Evolutionary conservation across 2,888 invertebrate genomes (phyloP), one percentile per base, ranked within the genome.

Genomic region (Tetheella fluctuosa): DNA sequence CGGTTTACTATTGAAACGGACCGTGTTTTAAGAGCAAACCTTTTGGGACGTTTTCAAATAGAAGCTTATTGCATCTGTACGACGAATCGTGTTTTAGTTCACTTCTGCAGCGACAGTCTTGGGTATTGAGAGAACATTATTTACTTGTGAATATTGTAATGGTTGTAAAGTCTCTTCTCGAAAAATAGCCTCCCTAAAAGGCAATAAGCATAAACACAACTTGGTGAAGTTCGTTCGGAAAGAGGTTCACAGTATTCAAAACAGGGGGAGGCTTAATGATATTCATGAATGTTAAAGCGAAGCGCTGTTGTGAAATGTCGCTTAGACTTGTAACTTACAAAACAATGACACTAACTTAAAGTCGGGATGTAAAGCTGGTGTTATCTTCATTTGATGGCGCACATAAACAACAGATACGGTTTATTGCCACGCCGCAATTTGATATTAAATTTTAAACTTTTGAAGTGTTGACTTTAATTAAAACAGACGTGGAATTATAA

Each of bases 261-360:
- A 85, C 84, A 83, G 83, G 83, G 88, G 85, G 82, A 80, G 81
- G 80, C 80, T 86, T 91, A 89, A 91, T 90, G 85, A 80, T 90
- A 90, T 91, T 91, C 91, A 91, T 91, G 90, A 90, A 90, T 88
- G 87, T 85, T 88, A 83, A 88, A 87, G 85, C 85, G 80, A 78
- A 82, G 83, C 83, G 83, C 80, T 83, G 85, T 86, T 88, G 85
- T 86, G 87, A 88, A 88, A 90, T 85, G 89, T 88, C 86, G 85
- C 88, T 88, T 86, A 87, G 85, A 88, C 88, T 90, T 87, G 88
- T 87, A 90, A 89, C 81, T 91, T 88, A 86, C 86, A 80, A 90
- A 91, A 91, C 90, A 92, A 91, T 90, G 90, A 89, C 87, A 88
- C 88, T 86, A 90, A 89, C 86, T 90, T 88, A 85, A 89, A 86